A percentile compares a stretch with the other conserved stretches of the same genome.
Conservation (phyloP, 1,140 invertebrate species). For the Uloborus diversus region DNA sequence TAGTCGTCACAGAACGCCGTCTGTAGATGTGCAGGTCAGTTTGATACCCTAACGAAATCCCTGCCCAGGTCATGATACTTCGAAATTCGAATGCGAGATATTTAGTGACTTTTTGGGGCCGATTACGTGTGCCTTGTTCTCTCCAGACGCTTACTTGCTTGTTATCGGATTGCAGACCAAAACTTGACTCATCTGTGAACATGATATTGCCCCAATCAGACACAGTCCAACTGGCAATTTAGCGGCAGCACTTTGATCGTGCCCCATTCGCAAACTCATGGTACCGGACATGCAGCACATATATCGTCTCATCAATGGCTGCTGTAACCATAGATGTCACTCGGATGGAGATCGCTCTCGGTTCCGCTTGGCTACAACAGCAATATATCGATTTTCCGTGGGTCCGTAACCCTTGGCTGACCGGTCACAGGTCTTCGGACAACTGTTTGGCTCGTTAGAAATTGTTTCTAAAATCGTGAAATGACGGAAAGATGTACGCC, state of each 20-base stretch:
- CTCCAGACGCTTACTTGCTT: background rate
- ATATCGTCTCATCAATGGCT: slow-evolving; percentile 4
- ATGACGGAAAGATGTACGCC: background rate
- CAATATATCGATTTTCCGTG: background rate
- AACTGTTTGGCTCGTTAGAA: too few species aligned
- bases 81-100: background rate
- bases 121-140: background rate
- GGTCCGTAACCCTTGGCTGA: background rate
- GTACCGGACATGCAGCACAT: background rate
- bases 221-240: background rate
- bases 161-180: background rate
- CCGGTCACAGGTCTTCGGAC: slow-evolving; percentile 6
- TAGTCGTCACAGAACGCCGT: background rate
- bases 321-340: background rate
- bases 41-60: background rate
- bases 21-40: background rate
- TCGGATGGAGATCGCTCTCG: background rate
- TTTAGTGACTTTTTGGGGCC: background rate
- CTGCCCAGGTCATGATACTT: background rate
- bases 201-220: background rate
- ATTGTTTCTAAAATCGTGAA: background rate
- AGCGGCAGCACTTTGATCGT: background rate
- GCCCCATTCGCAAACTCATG: background rate
- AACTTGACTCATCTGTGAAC: slow-evolving; percentile 1
- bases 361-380: background rate